Conservation (phyloP, 2,888 invertebrate species). For the Drosophila helvetica region DNA sequence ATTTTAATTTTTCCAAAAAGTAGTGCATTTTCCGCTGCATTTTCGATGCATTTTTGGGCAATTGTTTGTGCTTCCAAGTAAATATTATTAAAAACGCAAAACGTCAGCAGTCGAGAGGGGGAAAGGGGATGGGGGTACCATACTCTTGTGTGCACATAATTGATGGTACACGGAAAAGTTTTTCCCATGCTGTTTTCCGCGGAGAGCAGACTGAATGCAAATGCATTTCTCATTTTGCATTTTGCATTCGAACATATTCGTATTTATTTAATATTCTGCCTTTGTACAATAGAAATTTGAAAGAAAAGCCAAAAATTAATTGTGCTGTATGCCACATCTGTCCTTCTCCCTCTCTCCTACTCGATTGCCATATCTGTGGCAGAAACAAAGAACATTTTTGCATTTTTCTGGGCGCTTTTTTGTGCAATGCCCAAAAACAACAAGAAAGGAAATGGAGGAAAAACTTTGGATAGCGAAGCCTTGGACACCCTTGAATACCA, state of each 20-base stretch:
- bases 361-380: not conserved
- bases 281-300: slow-evolving; percentile 66
- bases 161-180: slow-evolving; percentile 75
- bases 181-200: slow-evolving; percentile 25
- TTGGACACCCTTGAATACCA: not conserved
- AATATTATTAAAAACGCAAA: slow-evolving; percentile 79
- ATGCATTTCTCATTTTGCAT: not conserved
- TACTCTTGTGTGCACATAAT: slow-evolving; percentile 57
- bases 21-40: slow-evolving; percentile 33
- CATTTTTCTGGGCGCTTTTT: slow-evolving; percentile 35
- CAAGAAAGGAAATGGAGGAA: slow-evolving; percentile 38
- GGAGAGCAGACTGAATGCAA: slow-evolving; percentile 17
- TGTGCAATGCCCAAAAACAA: slow-evolving; percentile 38
- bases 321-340: slow-evolving; percentile 58
- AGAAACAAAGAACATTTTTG: slow-evolving; percentile 45
- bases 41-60: slow-evolving; percentile 58
- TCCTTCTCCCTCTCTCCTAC: not conserved
- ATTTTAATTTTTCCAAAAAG: slow-evolving; percentile 30
- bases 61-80: slow-evolving; percentile 76
- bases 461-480: slow-evolving; percentile 16
- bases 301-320: slow-evolving; percentile 74
- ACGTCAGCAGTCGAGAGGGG: slow-evolving; percentile 41
- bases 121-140: not conserved
- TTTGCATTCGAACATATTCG: slow-evolving; percentile 40
- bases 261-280: slow-evolving; percentile 73